A percentile compares a stretch with the other conserved stretches of the same genome.
These are phyloP conservation scores for Ictidomys tridecemlineatus DNA, from an alignment of 2,113 vertebrate species.

Conservation along the genomic window DNA sequence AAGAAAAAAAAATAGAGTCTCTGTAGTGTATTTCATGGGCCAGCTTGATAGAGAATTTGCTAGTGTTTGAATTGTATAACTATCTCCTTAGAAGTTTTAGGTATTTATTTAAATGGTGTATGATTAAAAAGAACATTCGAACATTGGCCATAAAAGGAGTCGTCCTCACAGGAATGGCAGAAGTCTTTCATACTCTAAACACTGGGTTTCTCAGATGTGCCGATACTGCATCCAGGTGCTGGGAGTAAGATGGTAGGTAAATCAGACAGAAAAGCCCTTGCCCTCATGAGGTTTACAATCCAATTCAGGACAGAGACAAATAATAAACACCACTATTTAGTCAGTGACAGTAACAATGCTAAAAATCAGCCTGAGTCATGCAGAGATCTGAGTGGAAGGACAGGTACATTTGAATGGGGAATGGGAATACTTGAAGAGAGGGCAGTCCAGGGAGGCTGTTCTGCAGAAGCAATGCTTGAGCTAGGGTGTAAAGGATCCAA, in stretches of 20 bases:
- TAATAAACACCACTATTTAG: neutral
- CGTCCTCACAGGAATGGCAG: neutral
- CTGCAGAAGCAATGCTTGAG: neutral
- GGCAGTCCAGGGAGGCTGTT: neutral
- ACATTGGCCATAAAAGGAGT: neutral
- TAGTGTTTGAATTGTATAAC: neutral
- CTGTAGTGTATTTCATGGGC: conserved; percentile 38
- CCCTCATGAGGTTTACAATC: neutral
- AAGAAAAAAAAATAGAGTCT: neutral
- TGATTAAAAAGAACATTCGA: conserved; percentile 20
- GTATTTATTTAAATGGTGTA: neutral
- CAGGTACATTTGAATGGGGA: too few species aligned
- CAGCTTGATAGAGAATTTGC: conserved; percentile 23
- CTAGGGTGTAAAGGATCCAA: neutral
- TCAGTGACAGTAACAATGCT: neutral
- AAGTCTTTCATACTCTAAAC: neutral
- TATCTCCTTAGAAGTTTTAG: conserved; percentile 39
- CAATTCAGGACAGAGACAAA: neutral
- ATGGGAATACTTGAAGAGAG: neutral
- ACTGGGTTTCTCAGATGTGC: neutral
- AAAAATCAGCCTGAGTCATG: neutral
- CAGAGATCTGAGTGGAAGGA: neutral
- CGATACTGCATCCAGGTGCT: neutral
- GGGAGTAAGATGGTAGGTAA: neutral
- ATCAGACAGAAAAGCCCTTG: neutral